A percentile compares a stretch with the other conserved stretches of the same genome.
Conservation (phyloP, 2,113 vertebrate species). For the Phoenicopterus ruber region DNA sequence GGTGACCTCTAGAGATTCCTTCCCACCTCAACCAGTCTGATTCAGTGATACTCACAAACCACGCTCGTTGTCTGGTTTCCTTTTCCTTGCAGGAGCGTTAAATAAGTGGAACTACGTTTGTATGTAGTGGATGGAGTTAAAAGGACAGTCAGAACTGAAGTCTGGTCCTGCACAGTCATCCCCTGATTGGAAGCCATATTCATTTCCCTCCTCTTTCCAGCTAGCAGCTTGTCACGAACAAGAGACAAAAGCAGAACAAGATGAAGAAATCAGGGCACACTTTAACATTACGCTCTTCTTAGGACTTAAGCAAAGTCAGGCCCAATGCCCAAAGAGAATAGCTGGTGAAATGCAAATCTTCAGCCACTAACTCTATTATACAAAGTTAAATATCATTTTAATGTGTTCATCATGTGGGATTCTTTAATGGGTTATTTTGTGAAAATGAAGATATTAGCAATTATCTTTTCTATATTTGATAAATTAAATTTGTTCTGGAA, state of each 20-base stretch:
- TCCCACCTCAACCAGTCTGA: neutral
- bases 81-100: neutral
- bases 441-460: neutral
- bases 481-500: neutral
- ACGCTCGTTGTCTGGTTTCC: neutral
- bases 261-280: neutral
- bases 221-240: neutral
- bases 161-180: neutral
- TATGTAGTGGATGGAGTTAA: neutral
- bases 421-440: neutral
- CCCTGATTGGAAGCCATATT: neutral
- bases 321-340: neutral
- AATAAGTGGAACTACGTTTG: neutral
- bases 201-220: neutral
- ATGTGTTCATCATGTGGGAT: neutral
- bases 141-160: neutral
- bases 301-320: neutral
- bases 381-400: neutral
- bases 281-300: neutral
- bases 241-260: neutral
- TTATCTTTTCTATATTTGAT: neutral
- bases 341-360: neutral
- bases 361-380: neutral
- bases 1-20: neutral
- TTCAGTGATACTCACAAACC: neutral